These are phyloP conservation scores for Agapornis roseicollis DNA, from an alignment of 2,113 vertebrate genomes.

Conservation along the genomic window DNA sequence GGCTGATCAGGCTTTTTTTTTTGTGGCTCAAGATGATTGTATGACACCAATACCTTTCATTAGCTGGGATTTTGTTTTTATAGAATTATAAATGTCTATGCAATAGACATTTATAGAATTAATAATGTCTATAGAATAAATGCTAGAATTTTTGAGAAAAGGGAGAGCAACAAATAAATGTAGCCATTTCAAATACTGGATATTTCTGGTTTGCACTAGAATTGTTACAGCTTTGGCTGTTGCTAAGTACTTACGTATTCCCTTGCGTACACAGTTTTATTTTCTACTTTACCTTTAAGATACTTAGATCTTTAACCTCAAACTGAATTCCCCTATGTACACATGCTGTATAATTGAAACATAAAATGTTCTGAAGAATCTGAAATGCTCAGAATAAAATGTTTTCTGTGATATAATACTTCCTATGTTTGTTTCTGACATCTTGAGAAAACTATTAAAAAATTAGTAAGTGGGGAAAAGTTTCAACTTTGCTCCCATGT, in stretches of 20 bases:
- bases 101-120: background rate
- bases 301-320: background rate
- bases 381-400: background rate
- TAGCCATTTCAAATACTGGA: background rate
- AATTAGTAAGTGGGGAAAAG: background rate
- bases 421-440: background rate
- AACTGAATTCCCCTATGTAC: background rate
- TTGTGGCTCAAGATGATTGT: background rate
- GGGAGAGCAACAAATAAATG: background rate
- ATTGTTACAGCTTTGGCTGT: background rate
- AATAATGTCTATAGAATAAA: background rate
- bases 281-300: background rate
- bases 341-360: background rate
- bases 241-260: background rate
- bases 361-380: background rate
- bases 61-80: background rate
- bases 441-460: background rate
- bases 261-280: background rate
- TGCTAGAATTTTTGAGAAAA: background rate
- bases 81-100: background rate
- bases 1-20: background rate
- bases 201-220: background rate
- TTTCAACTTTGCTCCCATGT: background rate
- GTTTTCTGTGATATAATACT: background rate
- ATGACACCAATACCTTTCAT: background rate